These are phyloP conservation scores for Metacarcinus magister DNA, from an alignment of 2,888 invertebrate genomes.

Conservation along the genomic window DNA sequence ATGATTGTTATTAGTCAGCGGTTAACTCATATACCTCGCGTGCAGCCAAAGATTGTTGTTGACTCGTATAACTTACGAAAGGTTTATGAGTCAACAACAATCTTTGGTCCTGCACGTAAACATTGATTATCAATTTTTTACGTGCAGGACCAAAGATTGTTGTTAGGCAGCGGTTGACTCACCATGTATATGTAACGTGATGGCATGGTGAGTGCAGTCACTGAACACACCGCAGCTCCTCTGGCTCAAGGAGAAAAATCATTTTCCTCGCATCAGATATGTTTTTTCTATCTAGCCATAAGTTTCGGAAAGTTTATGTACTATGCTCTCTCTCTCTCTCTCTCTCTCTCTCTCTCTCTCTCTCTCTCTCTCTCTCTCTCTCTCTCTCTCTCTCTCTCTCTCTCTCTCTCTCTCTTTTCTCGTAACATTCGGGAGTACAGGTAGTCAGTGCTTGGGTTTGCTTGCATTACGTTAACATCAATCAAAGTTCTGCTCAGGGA, in stretches of 20 bases:
- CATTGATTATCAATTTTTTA: too few species aligned
- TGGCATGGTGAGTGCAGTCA: neutral
- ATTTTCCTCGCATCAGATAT: neutral
- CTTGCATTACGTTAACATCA: too few species aligned
- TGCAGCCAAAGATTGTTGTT: too few species aligned
- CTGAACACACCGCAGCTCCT: neutral
- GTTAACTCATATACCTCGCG: too few species aligned
- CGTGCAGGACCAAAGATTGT: too few species aligned
- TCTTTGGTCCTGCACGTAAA: too few species aligned
- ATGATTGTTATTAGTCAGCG: neutral
- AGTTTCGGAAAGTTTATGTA: neutral
- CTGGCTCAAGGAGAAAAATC: neutral
- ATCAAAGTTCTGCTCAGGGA: too few species aligned
- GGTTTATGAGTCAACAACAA: too few species aligned
- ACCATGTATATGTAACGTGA: neutral
- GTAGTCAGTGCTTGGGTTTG: too few species aligned
- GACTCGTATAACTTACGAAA: too few species aligned
- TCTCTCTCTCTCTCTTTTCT: neutral
- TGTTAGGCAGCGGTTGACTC: too few species aligned
- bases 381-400: conserved; percentile 40
- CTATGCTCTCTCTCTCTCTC: conserved; percentile 17
- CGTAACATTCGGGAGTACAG: too few species aligned
- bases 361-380: conserved; percentile 53
- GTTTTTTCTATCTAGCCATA: neutral
- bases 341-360: conserved; percentile 52